Evolutionary conservation across 2,113 vertebrate species (phyloP), one percentile per base, ranked within the genome.

Genomic region (Proterorhinus semilunaris): DNA sequence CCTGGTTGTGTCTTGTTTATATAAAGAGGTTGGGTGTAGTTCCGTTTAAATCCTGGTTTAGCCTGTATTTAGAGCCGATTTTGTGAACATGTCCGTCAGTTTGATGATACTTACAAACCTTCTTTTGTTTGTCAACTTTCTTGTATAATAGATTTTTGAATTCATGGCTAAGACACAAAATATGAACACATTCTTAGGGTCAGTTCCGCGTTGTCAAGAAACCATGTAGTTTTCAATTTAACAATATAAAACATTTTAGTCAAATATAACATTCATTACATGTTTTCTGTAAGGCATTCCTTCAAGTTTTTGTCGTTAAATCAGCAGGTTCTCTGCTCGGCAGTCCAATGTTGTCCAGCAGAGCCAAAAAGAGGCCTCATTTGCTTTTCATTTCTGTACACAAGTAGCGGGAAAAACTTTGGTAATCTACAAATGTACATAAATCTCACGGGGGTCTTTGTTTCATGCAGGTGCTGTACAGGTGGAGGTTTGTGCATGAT

Each of bases 201-300:
- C 70, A 68, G 53, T 62, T 53, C 66, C 15, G 53, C 66, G 71
- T 76, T 82, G 68, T 81, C 69, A 66, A 69, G 57, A 76, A 73
- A 80, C 61, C 71, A 68, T 67, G 63, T 69, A 48, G 47, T 17
- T 17, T 62, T 65, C 58, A 55, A 50, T 71, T 74, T 69, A 78
- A 70, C 69, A 36, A 66, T 73, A 78, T 80, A 75, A 3, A 64
- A 74, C 58, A 77, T 79, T 84, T 15, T 8, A 79, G 71, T 69
- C 51, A 54, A 71, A 81, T 52, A 80, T 42, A 72, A 90, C 81
- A 88, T 87, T 83, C 81, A 66, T 3, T 82, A 85, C 71, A 82
- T 73, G 79, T 55, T 83, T 83, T 79, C 65, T 75, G 83, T 92
- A 93, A 93, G 91, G 92, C 92, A 89, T 86, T 82, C 83, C 84